Percentiles rank a stretch among this genome's conserved stretches.
Evolutionary conservation across 2,888 invertebrate species (phyloP).

Genomic region (Phymatocera aterrima): DNA sequence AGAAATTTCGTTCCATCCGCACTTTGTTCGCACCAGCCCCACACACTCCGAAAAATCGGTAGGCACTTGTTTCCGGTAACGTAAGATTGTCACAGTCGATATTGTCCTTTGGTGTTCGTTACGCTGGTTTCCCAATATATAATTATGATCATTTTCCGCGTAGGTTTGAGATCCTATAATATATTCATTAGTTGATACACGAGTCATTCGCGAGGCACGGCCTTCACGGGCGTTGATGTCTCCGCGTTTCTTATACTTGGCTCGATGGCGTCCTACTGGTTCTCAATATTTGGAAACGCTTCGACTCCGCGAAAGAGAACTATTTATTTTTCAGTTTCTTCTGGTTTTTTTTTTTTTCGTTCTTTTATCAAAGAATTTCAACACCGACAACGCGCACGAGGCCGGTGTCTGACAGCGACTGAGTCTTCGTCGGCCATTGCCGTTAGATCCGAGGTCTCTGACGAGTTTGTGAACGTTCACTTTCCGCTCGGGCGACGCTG

Average conservation of each 20-base stretch:
- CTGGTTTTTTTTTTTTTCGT: background rate
- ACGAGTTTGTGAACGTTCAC: conserved; percentile 41
- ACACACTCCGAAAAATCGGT: background rate
- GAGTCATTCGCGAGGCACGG: conserved; percentile 17
- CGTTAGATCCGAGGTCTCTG: conserved; percentile 30
- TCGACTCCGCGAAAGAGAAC: conserved; percentile 1
- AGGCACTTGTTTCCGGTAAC: too few species aligned
- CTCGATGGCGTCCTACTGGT: conserved; percentile 26
- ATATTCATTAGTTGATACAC: background rate
- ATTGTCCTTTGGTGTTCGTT: background rate
- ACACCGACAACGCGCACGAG: conserved; percentile 36
- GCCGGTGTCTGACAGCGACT: conserved; percentile 47
- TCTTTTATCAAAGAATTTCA: background rate
- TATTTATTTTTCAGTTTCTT: too few species aligned
- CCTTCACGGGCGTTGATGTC: background rate
- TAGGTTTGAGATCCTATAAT: background rate
- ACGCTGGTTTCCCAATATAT: background rate
- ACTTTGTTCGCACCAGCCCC: too few species aligned
- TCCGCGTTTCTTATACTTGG: conserved; percentile 10
- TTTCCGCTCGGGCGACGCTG: conserved; percentile 43
- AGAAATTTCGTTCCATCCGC: too few species aligned
- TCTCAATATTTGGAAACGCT: conserved; percentile 31
- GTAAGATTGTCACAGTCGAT: too few species aligned
- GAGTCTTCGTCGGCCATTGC: conserved; percentile 38
- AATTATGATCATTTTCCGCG: background rate